Evolutionary conservation across 2,888 invertebrate species (phyloP), one percentile per base, ranked within the genome.

Genomic region (Entomobrya proxima): DNA sequence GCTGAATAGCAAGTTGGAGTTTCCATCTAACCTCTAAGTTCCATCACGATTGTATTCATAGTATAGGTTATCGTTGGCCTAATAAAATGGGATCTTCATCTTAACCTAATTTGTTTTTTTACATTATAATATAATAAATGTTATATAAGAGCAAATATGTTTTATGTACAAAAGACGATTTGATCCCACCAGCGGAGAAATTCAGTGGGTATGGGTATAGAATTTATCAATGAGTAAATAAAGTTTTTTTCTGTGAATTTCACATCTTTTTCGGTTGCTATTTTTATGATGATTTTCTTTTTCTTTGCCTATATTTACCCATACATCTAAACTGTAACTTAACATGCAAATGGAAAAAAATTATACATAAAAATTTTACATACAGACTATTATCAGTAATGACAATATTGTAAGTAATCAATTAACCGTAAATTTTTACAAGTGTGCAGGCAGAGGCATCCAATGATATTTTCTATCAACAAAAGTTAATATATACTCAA

Each of bases 121-220:
- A 78, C 37, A 61, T 40, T 27, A 52, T 69, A 80, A n/a, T 40
- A 55, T 44, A 64, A 30, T 67, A 67, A 67, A 50, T 75, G 82
- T 75, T 35, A 35, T 83, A 50, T 75, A 95, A 90, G 81, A 82
- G 58, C 55, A 74, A 79, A 74, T 61, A 67, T 67, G 40, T 67
- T 64, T n/a, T 64, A 77, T 77, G 86, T 86, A 82, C 44, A 78
- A 82, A 72, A 75, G 78, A 82, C 75, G 55, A n/a, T 58, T 86
- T 86, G 83, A 58, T 55, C 74, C 75, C 52, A 77, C 64, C 75
- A 50, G 72, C 69, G 80, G 76, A 76, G 64, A 78, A 82, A 82
- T 47, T 52, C 37, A 64, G 76, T 82, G 82, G 75, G 82, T 74
- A 35, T 21, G 21, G 64, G 40, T 32, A 82, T 52, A 80, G 80